Percentiles rank a stretch among this genome's conserved stretches.
phyloP scores from a whole-genome alignment of 2,888 invertebrate genomes.

The Scaptomyza caliginosa region DNA sequence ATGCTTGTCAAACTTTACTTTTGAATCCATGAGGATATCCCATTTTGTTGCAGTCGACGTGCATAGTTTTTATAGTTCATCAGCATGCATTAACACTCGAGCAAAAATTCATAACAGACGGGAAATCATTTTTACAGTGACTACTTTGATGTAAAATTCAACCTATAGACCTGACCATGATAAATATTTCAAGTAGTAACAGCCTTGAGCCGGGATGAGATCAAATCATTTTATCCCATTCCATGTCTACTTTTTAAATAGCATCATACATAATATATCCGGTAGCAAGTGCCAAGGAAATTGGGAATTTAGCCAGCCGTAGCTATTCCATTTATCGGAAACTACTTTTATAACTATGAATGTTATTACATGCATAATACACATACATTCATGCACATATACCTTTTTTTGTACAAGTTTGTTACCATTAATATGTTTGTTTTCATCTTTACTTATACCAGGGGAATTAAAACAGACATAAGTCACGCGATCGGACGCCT shows the following conservation, averaged over 20 bases:
- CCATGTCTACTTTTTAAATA: not conserved
- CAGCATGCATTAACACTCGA: too few relatives aligned
- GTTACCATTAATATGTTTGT: not conserved
- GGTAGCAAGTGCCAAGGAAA: constrained; percentile 21
- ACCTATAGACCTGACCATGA: too few relatives aligned
- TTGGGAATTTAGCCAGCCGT: constrained; percentile 30
- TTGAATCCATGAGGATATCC: too few relatives aligned
- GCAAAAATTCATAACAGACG: too few relatives aligned
- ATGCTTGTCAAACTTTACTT: too few relatives aligned
- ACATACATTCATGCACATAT: not conserved
- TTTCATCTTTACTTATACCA: constrained; percentile 18
- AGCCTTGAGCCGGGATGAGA: too few relatives aligned
- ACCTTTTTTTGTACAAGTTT: too few relatives aligned
- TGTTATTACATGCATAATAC: not conserved
- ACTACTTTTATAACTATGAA: not conserved
- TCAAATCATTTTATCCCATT: not conserved
- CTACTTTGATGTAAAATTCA: too few relatives aligned
- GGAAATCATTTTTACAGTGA: too few relatives aligned
- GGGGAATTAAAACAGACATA: constrained; percentile 3
- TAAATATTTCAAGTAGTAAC: too few relatives aligned
- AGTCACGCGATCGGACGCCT: constrained; percentile 53
- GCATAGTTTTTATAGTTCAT: too few relatives aligned
- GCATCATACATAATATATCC: constrained; percentile 1
- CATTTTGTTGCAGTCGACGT: too few relatives aligned
- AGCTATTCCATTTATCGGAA: constrained; percentile 18